phyloP scores from a whole-genome alignment of 2,797 vertebrate genomes.

The Mionectes olivaceus region DNA sequence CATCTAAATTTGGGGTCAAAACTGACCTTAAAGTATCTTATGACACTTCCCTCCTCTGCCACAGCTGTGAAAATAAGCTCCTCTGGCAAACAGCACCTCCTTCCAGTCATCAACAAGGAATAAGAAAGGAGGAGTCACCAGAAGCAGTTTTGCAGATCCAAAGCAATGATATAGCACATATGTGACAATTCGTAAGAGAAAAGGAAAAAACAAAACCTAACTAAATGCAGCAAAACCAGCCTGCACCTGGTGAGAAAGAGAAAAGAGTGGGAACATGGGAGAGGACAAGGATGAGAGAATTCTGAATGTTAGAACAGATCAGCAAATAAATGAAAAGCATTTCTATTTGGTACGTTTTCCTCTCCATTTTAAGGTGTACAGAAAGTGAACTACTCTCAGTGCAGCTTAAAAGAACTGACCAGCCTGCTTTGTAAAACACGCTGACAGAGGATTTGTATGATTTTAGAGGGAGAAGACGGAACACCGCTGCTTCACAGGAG shows the following conservation, averaged over 20 bases:
- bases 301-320: background rate
- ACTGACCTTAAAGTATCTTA: constrained; percentile 50
- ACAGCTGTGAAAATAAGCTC: constrained; percentile 69
- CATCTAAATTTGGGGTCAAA: constrained; percentile 52
- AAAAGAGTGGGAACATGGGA: background rate
- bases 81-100: background rate
- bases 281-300: background rate
- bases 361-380: background rate
- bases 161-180: background rate
- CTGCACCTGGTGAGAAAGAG: background rate
- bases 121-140: background rate
- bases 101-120: background rate
- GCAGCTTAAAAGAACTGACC: background rate
- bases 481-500: background rate
- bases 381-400: background rate
- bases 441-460: background rate
- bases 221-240: background rate
- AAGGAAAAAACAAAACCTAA: background rate
- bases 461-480: background rate
- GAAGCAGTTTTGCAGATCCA: background rate
- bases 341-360: background rate
- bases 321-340: background rate
- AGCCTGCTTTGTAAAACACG: background rate
- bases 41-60: constrained; percentile 23
- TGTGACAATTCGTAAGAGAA: background rate